Evolutionary conservation across 2,113 vertebrate genomes (phyloP).

Genomic region (Pelusios castaneus): DNA sequence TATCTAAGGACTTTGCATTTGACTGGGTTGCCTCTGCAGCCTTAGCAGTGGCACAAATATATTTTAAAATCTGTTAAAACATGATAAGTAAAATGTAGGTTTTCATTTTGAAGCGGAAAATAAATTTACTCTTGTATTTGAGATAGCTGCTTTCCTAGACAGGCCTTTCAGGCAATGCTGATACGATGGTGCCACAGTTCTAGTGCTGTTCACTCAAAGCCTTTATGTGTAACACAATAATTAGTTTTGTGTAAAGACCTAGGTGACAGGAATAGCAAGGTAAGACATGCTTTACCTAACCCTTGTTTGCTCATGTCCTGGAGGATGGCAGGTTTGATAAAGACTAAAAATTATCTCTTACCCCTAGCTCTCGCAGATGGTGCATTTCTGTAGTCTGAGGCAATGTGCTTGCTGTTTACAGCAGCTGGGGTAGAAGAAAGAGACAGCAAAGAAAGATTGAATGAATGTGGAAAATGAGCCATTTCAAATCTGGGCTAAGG

Average conservation of each 20-base stretch:
- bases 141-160: slow-evolving; percentile 13
- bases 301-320: slow-evolving; percentile 39
- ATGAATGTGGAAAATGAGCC: not conserved
- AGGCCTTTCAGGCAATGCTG: slow-evolving; percentile 38
- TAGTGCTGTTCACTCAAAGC: not conserved
- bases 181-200: slow-evolving; percentile 23
- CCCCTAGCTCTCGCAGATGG: not conserved
- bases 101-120: slow-evolving; percentile 32
- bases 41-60: slow-evolving; percentile 57
- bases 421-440: not conserved
- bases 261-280: slow-evolving; percentile 16
- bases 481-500: not conserved
- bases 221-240: not conserved
- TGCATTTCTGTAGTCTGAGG: not conserved
- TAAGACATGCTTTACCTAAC: slow-evolving; percentile 40
- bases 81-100: slow-evolving; percentile 29
- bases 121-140: slow-evolving; percentile 49
- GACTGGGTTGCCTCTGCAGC: not conserved
- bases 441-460: not conserved
- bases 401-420: not conserved
- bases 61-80: slow-evolving; percentile 63
- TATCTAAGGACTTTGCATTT: slow-evolving; percentile 37
- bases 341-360: not conserved
- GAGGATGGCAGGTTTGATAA: slow-evolving; percentile 32
- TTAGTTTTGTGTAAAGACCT: slow-evolving; percentile 18